Conservation (phyloP, 2,113 vertebrate species). For the Hippocampus abdominalis region DNA sequence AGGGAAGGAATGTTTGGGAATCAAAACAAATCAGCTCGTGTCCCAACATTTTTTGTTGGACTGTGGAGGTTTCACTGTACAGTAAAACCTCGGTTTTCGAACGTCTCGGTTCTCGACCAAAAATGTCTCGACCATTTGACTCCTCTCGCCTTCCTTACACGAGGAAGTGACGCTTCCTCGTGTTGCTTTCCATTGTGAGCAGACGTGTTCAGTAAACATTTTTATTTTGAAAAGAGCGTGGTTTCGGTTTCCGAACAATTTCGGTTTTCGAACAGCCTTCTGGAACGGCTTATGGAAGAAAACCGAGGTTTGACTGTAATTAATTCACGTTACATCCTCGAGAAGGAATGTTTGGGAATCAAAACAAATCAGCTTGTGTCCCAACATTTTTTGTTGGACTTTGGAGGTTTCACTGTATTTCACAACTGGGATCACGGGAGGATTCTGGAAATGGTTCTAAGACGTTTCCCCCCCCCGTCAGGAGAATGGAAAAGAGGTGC, state of each 20-base stretch:
- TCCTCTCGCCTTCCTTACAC: no score
- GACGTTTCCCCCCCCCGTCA: conserved; percentile 7
- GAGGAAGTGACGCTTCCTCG: no score
- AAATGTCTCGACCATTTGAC: no score
- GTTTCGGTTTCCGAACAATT: no score
- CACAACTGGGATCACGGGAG: conserved; percentile 5
- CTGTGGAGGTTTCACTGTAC: background rate
- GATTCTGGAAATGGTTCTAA: conserved; percentile 29
- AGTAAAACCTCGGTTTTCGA: no score
- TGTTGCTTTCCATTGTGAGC: no score
- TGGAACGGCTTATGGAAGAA: no score
- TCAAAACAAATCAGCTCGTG: background rate
- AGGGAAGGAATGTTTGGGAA: background rate
- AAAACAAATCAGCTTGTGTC: background rate
- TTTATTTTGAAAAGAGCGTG: no score
- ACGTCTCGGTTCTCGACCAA: no score
- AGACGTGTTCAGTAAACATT: no score
- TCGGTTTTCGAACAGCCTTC: no score
- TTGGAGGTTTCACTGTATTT: background rate
- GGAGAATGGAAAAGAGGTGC: conserved; percentile 5
- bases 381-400: background rate
- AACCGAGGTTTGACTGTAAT: no score
- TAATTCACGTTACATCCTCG: background rate
- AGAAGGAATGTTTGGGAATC: background rate
- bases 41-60: background rate